Conservation (phyloP, 2,113 vertebrate genomes). For the Coreoperca whiteheadi region DNA sequence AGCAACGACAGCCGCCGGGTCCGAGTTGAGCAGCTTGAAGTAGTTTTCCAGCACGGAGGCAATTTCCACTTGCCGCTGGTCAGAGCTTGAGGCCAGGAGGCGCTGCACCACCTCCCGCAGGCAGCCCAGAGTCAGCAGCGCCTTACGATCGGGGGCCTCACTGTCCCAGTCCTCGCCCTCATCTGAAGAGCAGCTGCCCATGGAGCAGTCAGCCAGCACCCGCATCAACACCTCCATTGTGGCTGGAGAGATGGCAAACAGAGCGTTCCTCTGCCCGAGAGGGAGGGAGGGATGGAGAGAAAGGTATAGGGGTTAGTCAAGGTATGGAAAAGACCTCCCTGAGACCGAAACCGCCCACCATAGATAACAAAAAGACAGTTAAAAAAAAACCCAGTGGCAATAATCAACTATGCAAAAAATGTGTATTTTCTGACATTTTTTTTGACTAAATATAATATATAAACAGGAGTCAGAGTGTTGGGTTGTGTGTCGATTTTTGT, state of each 20-base stretch:
- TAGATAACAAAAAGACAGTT: too few species aligned
- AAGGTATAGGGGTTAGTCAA: not conserved
- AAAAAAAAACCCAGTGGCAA: too few species aligned
- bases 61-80: conserved; percentile 97
- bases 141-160: conserved; percentile 89
- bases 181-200: conserved; percentile 75
- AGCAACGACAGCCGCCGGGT: conserved; percentile 87
- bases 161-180: conserved; percentile 89
- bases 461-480: too few species aligned
- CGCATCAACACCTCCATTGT: conserved; percentile 98
- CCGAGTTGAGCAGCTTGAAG: conserved; percentile 97
- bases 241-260: conserved; percentile 96
- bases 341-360: too few species aligned
- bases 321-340: not conserved
- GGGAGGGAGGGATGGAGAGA: not conserved
- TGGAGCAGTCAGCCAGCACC: conserved; percentile 90
- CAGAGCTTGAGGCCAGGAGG: conserved; percentile 94
- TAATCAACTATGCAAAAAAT: too few species aligned
- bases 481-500: too few species aligned
- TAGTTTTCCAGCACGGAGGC: conserved; percentile 95
- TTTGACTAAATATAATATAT: too few species aligned
- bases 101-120: conserved; percentile 96
- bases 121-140: conserved; percentile 93
- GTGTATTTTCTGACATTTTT: too few species aligned
- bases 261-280: conserved; percentile 90